Evolutionary conservation across 2,113 vertebrate genomes (phyloP).

Genomic region (Bucco capensis): DNA sequence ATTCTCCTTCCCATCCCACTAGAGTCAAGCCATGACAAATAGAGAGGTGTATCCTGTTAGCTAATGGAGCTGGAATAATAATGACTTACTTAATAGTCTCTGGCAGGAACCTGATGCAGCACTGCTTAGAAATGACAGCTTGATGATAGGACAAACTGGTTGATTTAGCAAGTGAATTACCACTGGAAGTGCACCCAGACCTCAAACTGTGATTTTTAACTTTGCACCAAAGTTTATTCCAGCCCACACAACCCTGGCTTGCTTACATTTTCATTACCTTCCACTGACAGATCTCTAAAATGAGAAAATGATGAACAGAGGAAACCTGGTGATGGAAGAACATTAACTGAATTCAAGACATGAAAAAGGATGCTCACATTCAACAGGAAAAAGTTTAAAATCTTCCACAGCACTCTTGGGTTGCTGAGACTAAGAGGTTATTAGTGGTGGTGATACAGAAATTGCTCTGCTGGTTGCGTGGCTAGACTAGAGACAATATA

Average conservation of each 20-base stretch:
- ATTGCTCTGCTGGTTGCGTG: neutral
- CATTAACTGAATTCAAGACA: slow-evolving; percentile 19
- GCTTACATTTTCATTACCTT: slow-evolving; percentile 36
- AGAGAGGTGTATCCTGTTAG: slow-evolving; percentile 2
- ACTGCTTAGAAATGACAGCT: slow-evolving; percentile 42
- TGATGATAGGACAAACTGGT: slow-evolving; percentile 46
- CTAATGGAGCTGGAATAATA: slow-evolving; percentile 62
- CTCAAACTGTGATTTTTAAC: slow-evolving; percentile 42
- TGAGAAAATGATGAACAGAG: neutral
- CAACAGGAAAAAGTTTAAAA: neutral
- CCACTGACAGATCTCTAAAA: slow-evolving; percentile 10
- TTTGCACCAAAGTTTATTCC: slow-evolving; percentile 44
- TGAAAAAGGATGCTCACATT: neutral
- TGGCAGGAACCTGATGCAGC: slow-evolving; percentile 40
- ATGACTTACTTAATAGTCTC: slow-evolving; percentile 43
- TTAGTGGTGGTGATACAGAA: neutral
- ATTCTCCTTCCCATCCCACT: neutral
- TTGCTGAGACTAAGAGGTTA: neutral
- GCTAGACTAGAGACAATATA: rapidly evolving
- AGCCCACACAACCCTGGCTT: neutral
- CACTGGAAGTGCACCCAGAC: slow-evolving; percentile 32
- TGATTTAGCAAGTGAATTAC: slow-evolving; percentile 54
- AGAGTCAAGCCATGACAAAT: neutral
- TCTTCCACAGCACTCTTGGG: neutral
- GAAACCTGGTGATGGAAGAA: neutral